Base-by-base conservation (phyloP, 2,888 invertebrate species). In the Scaptomyza flava region DNA sequence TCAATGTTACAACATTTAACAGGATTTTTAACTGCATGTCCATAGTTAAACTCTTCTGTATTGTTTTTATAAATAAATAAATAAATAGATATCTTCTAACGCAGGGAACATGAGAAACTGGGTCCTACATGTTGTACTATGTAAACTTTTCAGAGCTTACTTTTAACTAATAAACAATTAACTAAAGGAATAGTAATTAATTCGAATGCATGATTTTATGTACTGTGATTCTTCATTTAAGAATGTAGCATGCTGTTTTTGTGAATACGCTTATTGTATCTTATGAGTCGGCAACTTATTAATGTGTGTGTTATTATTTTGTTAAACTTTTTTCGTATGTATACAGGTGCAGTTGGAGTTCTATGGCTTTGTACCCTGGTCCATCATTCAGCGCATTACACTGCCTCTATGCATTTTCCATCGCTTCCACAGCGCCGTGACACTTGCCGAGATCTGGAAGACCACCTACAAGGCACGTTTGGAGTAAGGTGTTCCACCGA, bases 371-470 rank as follows among this genome's bases (percentile, higher is more conserved):
- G 94, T 97, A 72, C 96, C 98, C 73, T 98, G 98, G 98, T 96
- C 97, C 57, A 95, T 98, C 79, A 96, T 98, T 50, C 97, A 98
- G 92, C 96, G 98, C 89, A 95, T 98, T 89, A 97, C 98, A 82
- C 94, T 98, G 78, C 98, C 98, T 41, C 94, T 98, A 79, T 98
- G 97, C 93, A 98, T 98, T 91, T 98, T 98, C 94, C 98, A 98
- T 93, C 96, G 98, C 85, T 98, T 98, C 94, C 98, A 98, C 92
- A 97, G 97, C 68, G 97, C 98, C 31, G 98, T 98, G 34, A 97
- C 98, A 93, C 94, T 98, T 79, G 98, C 98, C 77, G 98, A 98
- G 93, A 97, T 98, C 85, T 98, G 98, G 98, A 98, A 98, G 93
- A 97, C 97, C 85, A 97, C 96, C 92, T 98, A 98, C 94, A 97